Evolutionary conservation across 2,888 invertebrate species (phyloP).

Genomic region (Corythucha ciliata): DNA sequence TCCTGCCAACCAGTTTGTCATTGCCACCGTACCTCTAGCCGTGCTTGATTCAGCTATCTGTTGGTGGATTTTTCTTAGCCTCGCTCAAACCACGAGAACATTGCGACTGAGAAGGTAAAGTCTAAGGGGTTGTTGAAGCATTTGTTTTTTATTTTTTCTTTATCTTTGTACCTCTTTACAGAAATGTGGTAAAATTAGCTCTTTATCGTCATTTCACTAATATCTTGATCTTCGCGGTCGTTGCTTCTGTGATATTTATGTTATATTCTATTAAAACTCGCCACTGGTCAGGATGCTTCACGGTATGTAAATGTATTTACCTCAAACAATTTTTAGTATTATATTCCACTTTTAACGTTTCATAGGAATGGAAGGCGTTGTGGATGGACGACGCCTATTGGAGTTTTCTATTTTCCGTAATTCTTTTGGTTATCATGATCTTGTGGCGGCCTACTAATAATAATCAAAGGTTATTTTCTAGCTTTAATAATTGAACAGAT

Average conservation of each 20-base stretch:
- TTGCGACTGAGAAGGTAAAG: conserved; percentile 63
- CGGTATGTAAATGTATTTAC: conserved; percentile 55
- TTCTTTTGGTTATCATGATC: conserved; percentile 85
- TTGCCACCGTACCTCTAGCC: conserved; percentile 78
- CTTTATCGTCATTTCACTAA: conserved; percentile 91
- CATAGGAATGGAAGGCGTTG: conserved; percentile 75
- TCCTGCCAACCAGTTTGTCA: conserved; percentile 54
- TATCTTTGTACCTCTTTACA: conserved; percentile 41
- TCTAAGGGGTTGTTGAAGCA: too few species aligned
- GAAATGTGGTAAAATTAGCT: conserved; percentile 82
- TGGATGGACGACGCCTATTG: conserved; percentile 95
- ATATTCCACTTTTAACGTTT: neutral
- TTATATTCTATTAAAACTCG: conserved; percentile 81
- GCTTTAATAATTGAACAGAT: neutral
- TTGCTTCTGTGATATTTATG: conserved; percentile 88
- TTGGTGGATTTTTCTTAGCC: conserved; percentile 86
- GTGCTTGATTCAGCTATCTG: conserved; percentile 78
- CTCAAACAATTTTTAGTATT: conserved; percentile 2
- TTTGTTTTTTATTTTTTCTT: neutral
- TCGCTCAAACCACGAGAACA: conserved; percentile 83
- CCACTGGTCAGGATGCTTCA: conserved; percentile 62
- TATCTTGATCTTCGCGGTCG: conserved; percentile 80
- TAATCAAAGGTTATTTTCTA: conserved; percentile 80
- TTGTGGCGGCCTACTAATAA: conserved; percentile 93
- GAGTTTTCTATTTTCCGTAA: conserved; percentile 83